These are phyloP conservation scores for Danio jaintianensis DNA, from an alignment of 2,797 vertebrate genomes.

Conservation along the genomic window DNA sequence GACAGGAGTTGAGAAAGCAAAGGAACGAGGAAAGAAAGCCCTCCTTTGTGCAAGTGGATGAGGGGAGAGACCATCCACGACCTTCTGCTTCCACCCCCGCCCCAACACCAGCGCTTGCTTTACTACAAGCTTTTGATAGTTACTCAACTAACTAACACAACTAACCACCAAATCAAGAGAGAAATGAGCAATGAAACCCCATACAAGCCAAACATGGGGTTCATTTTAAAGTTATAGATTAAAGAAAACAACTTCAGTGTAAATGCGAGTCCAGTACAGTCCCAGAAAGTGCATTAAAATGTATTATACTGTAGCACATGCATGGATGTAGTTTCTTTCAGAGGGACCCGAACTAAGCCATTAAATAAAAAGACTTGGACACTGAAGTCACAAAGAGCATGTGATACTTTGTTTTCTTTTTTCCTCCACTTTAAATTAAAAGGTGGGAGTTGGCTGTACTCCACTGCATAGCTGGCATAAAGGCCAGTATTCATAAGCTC, in stretches of 20 bases:
- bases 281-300: neutral
- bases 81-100: constrained; percentile 39
- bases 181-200: constrained; percentile 64
- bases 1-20: constrained; percentile 66
- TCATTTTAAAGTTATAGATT: constrained; percentile 41
- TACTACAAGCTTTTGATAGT: constrained; percentile 12
- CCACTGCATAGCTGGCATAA: constrained; percentile 71
- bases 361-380: constrained; percentile 16
- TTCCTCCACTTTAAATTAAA: constrained; percentile 54
- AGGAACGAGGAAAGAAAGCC: constrained; percentile 65
- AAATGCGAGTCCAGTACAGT: neutral
- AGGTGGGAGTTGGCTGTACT: constrained; percentile 60
- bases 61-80: constrained; percentile 45
- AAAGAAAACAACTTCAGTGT: neutral
- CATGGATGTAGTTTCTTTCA: neutral
- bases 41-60: constrained; percentile 63
- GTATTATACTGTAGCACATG: constrained; percentile 14
- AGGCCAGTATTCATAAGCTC: constrained; percentile 73
- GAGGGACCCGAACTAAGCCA: constrained; percentile 7
- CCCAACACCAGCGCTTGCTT: constrained; percentile 41
- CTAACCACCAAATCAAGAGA: constrained; percentile 26
- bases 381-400: neutral
- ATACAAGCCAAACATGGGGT: constrained; percentile 71
- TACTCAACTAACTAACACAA: constrained; percentile 38
- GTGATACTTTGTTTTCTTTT: constrained; percentile 48